Base-by-base conservation (phyloP, 2,888 invertebrate genomes). In the Nymphalis urticae region DNA sequence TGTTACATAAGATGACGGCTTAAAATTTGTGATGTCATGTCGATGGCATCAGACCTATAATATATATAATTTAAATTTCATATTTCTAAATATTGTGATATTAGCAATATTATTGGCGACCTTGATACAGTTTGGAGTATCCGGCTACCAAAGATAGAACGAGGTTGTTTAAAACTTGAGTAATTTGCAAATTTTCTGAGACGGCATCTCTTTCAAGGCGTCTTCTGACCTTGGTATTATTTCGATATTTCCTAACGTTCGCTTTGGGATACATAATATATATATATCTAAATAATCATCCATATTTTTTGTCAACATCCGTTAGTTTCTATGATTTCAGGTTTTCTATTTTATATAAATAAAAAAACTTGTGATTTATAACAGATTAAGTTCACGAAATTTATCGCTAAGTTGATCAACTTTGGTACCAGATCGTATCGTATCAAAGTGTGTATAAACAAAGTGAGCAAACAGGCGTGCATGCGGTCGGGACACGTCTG, bases 1-100 rank as follows among this genome's bases (percentile, higher is more conserved):
- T 85, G 85, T 89, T 87, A 85, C 87, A 85, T 86, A 85, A 87
- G 86, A 82, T 82, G 85, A 82, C 82, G 83, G 82, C 80, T 86
- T 83, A 81, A 82, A 80, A 81, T 83, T 86, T 84, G 76, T 82
- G 82, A 82, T 86, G 87, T 85, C 76, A 75, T 76, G 70, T 73
- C 79, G 79, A 78, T 75, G 69, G 72, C 70, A 77, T 79, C 64
- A 60, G 47, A 42, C n/a, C n/a, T 51, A 59, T 36, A 42, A 16
- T 48, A 32, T n/a, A 58, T 5, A 42, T 32, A 32, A n/a, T 42
- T 27, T 21, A 3, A 48, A 51, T 59, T 60, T 32, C 16, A 21
- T 21, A 21, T 36, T 64, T 64, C 51, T 68, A 64, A 54, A 64
- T 53, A 42, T 53, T 68, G 21, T 62, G 64, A 65, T 56, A 62